Conservation (phyloP, 2,113 vertebrate genomes). For the Alethe castanea region DNA sequence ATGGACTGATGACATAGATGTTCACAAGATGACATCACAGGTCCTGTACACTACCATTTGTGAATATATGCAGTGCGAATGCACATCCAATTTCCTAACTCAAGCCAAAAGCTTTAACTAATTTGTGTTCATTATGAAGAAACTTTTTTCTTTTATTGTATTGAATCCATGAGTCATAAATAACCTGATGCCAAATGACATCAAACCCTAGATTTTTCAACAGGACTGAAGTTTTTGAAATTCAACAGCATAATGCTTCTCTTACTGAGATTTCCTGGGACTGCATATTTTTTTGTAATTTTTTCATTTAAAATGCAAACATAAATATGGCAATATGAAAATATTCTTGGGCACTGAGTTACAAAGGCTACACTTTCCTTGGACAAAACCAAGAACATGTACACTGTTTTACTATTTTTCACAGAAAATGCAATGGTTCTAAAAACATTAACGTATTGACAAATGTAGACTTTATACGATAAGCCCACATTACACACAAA, state of each 20-base stretch:
- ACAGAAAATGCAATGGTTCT: neutral
- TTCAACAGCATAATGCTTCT: neutral
- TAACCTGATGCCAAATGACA: neutral
- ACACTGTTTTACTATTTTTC: neutral
- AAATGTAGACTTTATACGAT: neutral
- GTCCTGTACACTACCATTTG: neutral
- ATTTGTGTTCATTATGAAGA: neutral
- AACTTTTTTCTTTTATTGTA: neutral
- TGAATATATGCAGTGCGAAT: neutral
- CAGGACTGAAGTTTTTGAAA: neutral
- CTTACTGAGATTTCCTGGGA: neutral
- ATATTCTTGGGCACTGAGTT: neutral
- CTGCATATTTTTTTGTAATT: neutral
- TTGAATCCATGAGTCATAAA: neutral
- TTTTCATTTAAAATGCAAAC: neutral
- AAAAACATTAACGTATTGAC: neutral
- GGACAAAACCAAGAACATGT: neutral
- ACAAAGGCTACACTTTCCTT: neutral
- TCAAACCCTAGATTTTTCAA: neutral
- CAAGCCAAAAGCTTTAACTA: neutral
- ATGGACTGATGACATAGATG: neutral
- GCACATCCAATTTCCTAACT: neutral
- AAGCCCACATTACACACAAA: neutral
- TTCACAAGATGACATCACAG: neutral
- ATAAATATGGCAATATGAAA: neutral